Evolutionary conservation across 1,140 invertebrate species (phyloP), one percentile per base, ranked within the genome.

Genomic region (Cecropterus lyciades): DNA sequence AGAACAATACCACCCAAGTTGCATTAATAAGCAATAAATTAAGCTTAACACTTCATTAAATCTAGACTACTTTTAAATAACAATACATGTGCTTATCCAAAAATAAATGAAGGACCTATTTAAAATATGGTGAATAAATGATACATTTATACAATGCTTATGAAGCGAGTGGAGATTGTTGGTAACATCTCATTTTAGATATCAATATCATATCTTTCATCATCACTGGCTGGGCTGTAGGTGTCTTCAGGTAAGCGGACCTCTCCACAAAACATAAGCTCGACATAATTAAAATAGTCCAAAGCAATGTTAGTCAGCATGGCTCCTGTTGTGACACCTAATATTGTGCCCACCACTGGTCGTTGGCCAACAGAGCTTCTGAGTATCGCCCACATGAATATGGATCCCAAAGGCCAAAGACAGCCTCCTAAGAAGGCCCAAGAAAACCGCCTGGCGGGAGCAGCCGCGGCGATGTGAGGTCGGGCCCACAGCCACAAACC

Each of bases 171-270:
- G 37, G 37, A 45, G 7, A 15, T 24, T 9, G 27, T 20, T 71
- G 17, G 37, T 43, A 40, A 49, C 53, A 53, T 64, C 33, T 60
- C 52, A 33, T 33, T 57, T 84, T 82, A 92, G 52, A 90, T 76
- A 77, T 92, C 90, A 81, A 89, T 87, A 73, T 92, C 89, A 85
- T 92, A 92, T 78, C 90, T 92, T 73, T 93, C 91, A 82, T 93
- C 92, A 79, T 92, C 92, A 88, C 91, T 92, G 48, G 91, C 86
- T 13, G 89, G 87, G 17, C 78, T 89, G 65, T 85, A 92, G 42
- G 83, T 82, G 67, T 91, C 89, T 79, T 91, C 87, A 45, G 86
- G 87, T 27, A 90, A 46, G 20, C 85, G 83, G 10, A 91, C 71
- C 74, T 91, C 89, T 49, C 89, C 89, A 81, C 87, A 89, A 75